Evolutionary conservation across 2,888 invertebrate genomes (phyloP).

Genomic region (Scelioninae gen. 1): DNA sequence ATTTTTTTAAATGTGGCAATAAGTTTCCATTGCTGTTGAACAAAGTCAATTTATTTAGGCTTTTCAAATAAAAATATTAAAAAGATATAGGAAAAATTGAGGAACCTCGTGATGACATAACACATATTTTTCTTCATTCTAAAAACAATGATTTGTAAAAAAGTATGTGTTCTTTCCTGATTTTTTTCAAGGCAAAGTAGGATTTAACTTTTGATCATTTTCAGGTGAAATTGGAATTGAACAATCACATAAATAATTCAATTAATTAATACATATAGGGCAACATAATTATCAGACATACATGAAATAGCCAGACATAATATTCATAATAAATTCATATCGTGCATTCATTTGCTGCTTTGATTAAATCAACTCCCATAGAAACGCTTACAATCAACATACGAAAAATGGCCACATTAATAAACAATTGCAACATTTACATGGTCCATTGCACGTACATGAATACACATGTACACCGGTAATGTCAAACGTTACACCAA

Average conservation of each 20-base stretch:
- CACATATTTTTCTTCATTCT: too few relatives aligned
- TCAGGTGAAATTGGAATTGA: neutral
- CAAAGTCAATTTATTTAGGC: neutral
- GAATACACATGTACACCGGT: neutral
- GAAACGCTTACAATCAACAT: conserved; percentile 53
- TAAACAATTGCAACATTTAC: conserved; percentile 58
- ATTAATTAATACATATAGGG: conserved; percentile 56
- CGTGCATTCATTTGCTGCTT: conserved; percentile 55
- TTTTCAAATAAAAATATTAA: too few relatives aligned
- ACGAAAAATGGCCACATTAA: conserved; percentile 63
- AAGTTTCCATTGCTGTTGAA: too few relatives aligned
- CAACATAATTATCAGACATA: conserved; percentile 44
- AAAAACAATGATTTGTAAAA: too few relatives aligned
- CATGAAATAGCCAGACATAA: conserved; percentile 47
- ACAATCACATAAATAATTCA: conserved; percentile 39
- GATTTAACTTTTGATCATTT: neutral
- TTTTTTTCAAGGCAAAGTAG: too few relatives aligned
- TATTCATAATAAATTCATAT: conserved; percentile 59
- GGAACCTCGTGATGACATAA: too few relatives aligned
- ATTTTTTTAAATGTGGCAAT: too few relatives aligned
- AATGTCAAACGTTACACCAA: conserved; percentile 50
- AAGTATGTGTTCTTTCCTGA: too few relatives aligned
- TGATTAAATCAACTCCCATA: conserved; percentile 62
- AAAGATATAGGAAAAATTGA: too few relatives aligned
- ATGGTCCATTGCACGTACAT: conserved; percentile 5